These are phyloP conservation scores for Altica lythri DNA, from an alignment of 2,888 invertebrate species.

Conservation along the genomic window DNA sequence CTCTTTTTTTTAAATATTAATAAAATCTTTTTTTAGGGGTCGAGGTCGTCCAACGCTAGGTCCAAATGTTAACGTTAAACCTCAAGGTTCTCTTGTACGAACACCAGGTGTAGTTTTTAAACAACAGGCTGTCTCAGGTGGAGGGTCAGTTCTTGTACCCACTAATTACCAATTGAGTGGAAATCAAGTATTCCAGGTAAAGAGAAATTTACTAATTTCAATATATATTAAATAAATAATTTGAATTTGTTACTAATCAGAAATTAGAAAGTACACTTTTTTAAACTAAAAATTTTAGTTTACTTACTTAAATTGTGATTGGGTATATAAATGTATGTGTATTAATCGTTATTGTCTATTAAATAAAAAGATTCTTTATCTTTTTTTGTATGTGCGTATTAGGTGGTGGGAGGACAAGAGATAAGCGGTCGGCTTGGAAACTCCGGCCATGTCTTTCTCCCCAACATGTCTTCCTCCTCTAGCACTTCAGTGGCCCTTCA, in stretches of 20 bases:
- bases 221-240: too few species aligned
- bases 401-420: slow-evolving; percentile 59
- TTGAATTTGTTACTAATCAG: background rate
- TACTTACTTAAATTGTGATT: background rate
- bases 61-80: slow-evolving; percentile 36
- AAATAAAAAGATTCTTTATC: too few species aligned
- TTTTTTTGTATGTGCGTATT: slow-evolving; percentile 53
- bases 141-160: slow-evolving; percentile 62
- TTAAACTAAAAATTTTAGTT: background rate
- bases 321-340: background rate
- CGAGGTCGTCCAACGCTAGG: slow-evolving; percentile 52
- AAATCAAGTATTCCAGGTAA: slow-evolving; percentile 69
- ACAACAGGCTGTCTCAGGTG: slow-evolving; percentile 64
- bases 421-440: slow-evolving; percentile 58
- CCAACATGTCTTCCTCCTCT: slow-evolving; percentile 60
- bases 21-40: slow-evolving; percentile 40
- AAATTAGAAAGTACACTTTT: background rate
- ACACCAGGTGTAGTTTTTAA: slow-evolving; percentile 70
- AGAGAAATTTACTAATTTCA: slow-evolving; percentile 32
- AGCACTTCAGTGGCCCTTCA: slow-evolving; percentile 56
- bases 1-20: too few species aligned
- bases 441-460: slow-evolving; percentile 61
- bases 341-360: too few species aligned
- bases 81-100: slow-evolving; percentile 46
- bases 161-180: slow-evolving; percentile 65